Base-by-base conservation (phyloP, 2,113 vertebrate genomes). In the Sinosuthora webbiana region DNA sequence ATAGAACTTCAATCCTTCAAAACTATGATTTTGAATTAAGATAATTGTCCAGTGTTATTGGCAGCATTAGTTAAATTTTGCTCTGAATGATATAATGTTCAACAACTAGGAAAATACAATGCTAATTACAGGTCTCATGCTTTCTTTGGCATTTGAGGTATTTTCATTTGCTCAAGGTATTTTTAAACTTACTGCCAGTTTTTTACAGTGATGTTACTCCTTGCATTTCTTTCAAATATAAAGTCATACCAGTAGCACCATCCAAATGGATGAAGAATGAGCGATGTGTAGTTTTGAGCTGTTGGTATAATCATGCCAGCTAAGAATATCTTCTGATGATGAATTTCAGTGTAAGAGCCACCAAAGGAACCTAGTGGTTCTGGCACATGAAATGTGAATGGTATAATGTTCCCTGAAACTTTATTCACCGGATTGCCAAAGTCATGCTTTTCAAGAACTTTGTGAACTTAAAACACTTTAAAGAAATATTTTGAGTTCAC, bases 401-500 rank as follows among this genome's bases (percentile, higher is more conserved):
- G n/a, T 88, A 56, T 41, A 37, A 67, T 44, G 52, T 92, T 90
- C 64, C 20, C 64, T 88, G 71, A 83, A 77, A 25, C 52, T 67
- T 90, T 85, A 25, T 86, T 80, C 57, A 42, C 16, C 49, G 44
- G 64, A 52, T 70, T 94, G 56, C 64, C 31, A 14, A 86, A 91
- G 59, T 92, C 23, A 71, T 39, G 56, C 80, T 96, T 95, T 95
- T 94, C 80, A 92, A 93, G 92, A 94, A 91, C 60, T 77, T 88
- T 53, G 50, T 86, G 79, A 95, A 93, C 1, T 83, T 95, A 92
- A 92, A 86, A 80, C 47, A 75, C 52, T 93, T 90, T 83, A 83
- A 90, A 90, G 83, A 79, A 81, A 92, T 87, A 90, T 92, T 89
- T 52, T 5, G 15, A 31, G 53, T 88, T 95, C 60, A 71, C 63